A percentile compares a stretch with the other conserved stretches of the same genome.
These are phyloP conservation scores for Collichthys lucidus DNA, from an alignment of 2,113 vertebrate species.

Conservation along the genomic window DNA sequence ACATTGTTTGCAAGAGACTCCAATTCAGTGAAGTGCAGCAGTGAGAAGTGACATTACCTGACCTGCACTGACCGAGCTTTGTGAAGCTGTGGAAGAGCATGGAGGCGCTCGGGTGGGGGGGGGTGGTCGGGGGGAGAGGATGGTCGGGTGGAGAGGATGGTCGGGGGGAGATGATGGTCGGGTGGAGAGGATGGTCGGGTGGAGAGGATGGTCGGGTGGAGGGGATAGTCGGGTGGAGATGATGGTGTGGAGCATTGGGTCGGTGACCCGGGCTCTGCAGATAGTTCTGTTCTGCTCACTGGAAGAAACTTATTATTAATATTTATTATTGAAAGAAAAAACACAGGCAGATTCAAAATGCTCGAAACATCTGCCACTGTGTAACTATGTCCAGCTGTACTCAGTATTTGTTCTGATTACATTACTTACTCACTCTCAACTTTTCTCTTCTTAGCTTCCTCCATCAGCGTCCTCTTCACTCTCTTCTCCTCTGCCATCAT, in stretches of 20 bases:
- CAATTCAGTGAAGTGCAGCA: constrained; percentile 36
- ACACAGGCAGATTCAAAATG: no score
- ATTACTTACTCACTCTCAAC: no score
- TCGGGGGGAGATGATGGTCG: background rate
- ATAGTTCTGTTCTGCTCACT: background rate
- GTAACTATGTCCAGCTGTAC: no score
- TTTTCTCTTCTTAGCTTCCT: no score
- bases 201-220: no score
- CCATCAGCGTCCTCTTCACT: no score
- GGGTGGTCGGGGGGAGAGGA: background rate
- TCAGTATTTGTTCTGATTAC: no score
- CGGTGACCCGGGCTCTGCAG: background rate
- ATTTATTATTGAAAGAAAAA: no score
- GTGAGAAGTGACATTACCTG: constrained; percentile 20
- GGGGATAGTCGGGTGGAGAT: background rate
- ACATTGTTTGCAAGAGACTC: constrained; percentile 35
- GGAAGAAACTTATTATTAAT: background rate
- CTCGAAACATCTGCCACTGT: no score
- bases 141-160: background rate
- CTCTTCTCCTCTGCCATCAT: no score
- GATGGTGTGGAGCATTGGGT: background rate
- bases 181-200: no score
- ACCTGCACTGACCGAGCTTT: background rate
- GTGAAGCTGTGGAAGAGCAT: constrained; percentile 1
- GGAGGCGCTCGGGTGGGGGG: background rate